These are phyloP conservation scores for Pseudorasbora parva DNA, from an alignment of 2,113 vertebrate species.

Conservation along the genomic window DNA sequence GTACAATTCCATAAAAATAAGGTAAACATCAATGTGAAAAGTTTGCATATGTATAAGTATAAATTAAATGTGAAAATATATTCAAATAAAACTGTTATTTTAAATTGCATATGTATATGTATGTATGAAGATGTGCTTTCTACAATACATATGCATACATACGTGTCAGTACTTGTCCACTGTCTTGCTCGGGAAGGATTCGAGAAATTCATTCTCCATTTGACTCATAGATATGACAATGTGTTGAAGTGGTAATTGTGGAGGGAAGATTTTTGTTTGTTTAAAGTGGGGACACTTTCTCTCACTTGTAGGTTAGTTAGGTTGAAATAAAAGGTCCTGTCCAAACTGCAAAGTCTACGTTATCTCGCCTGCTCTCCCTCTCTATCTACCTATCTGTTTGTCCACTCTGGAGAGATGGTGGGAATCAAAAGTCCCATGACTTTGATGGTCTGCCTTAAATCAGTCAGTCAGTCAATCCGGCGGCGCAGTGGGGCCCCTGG, in stretches of 20 bases:
- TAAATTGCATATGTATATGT: not conserved
- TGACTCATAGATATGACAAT: conserved; percentile 11
- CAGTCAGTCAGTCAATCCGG: conserved; percentile 20
- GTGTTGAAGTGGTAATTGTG: conserved; percentile 18
- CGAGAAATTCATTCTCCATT: not conserved
- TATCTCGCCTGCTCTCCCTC: not conserved
- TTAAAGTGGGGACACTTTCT: not conserved
- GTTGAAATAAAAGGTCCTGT: not conserved
- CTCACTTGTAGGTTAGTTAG: not conserved
- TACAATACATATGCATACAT: not conserved
- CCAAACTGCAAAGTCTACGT: conserved; percentile 19
- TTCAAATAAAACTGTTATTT: not conserved
- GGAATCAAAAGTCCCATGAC: conserved; percentile 30
- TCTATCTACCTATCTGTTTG: conserved; percentile 50
- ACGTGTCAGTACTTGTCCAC: not conserved
- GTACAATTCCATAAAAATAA: not conserved
- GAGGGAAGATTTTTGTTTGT: not conserved
- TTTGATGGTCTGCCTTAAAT: conserved; percentile 33
- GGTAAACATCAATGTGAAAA: not conserved
- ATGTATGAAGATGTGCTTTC: not conserved
- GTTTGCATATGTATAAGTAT: too few species aligned
- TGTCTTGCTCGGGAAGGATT: not conserved
- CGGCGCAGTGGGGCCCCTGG: not conserved
- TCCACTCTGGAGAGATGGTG: conserved; percentile 48
- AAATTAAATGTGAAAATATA: not conserved